Evolutionary conservation across 2,797 vertebrate genomes (phyloP).

Genomic region (Salarias fasciatus): DNA sequence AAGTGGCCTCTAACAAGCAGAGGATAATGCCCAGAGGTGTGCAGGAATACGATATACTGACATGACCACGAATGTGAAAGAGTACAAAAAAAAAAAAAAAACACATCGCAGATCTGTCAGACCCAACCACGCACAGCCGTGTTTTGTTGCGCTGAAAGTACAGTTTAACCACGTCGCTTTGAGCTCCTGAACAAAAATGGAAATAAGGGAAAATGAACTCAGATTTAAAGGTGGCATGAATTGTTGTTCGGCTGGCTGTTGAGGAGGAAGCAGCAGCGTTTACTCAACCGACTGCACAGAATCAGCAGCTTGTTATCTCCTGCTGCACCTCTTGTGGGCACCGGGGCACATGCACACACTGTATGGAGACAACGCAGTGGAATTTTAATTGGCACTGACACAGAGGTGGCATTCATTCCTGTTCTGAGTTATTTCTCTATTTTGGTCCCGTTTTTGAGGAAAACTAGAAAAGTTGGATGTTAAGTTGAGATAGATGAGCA

Average conservation of each 20-base stretch:
- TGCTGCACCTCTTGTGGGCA: no score
- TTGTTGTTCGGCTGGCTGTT: no score
- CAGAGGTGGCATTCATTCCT: constrained; percentile 5
- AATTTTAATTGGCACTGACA: constrained; percentile 56
- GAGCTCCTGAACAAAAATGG: no score
- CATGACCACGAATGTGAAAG: not conserved
- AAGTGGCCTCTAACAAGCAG: constrained; percentile 26
- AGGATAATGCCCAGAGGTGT: constrained; percentile 8
- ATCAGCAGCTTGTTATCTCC: no score
- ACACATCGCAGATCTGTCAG: no score
- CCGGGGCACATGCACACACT: constrained; percentile 7
- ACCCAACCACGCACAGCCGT: no score
- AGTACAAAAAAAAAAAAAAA: not conserved
- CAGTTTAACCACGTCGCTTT: not conserved
- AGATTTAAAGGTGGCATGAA: no score
- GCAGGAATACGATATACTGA: constrained; percentile 18
- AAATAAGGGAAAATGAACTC: no score
- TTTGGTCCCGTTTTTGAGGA: not conserved
- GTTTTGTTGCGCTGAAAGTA: not conserved
- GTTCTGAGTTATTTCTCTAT: constrained; percentile 4
- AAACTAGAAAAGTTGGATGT: not conserved
- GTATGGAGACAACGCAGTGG: constrained; percentile 34
- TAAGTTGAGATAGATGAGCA: not conserved
- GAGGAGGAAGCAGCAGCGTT: no score
- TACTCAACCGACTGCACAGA: no score